These are phyloP conservation scores for Mimas tiliae DNA, from an alignment of 2,888 invertebrate species.

Conservation along the genomic window DNA sequence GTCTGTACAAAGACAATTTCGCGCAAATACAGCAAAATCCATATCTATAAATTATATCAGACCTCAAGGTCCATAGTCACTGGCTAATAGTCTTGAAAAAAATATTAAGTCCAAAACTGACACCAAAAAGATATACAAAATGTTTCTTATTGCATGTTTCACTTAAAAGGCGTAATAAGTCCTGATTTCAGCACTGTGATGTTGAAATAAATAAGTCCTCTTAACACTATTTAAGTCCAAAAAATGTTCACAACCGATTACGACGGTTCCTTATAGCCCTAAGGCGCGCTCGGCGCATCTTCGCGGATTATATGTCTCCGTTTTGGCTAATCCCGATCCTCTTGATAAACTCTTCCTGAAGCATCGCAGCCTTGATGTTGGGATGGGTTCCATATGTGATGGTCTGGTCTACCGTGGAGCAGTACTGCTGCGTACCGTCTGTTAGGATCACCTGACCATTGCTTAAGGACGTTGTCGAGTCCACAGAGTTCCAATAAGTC, in stretches of 20 bases:
- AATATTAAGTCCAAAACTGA: constrained; percentile 26
- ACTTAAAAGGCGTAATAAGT: constrained; percentile 49
- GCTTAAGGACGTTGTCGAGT: constrained; percentile 83
- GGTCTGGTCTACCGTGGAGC: constrained; percentile 69
- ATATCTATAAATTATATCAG: constrained; percentile 14
- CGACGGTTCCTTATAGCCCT: constrained; percentile 80
- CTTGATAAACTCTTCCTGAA: constrained; percentile 82
- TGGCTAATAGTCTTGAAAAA: constrained; percentile 10
- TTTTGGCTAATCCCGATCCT: constrained; percentile 82
- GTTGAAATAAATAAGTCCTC: constrained; percentile 81
- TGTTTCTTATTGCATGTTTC: constrained; percentile 50
- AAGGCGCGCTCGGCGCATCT: constrained; percentile 80
- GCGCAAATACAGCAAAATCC: not conserved
- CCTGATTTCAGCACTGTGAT: constrained; percentile 75
- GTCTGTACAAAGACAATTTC: not conserved
- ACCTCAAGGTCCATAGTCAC: not conserved
- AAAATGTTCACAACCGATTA: constrained; percentile 81
- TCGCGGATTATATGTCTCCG: constrained; percentile 82
- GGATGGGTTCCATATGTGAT: constrained; percentile 73
- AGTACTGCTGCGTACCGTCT: constrained; percentile 74
- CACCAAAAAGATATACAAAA: constrained; percentile 27
- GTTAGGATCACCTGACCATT: constrained; percentile 77
- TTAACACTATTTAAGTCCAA: constrained; percentile 80
- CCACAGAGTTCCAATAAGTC: constrained; percentile 94
- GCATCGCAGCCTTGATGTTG: constrained; percentile 81